Percentiles rank a stretch among this genome's conserved stretches.
Conservation (phyloP, 64 coral and sea anemone genomes). For the Exaiptasia diaphana region DNA sequence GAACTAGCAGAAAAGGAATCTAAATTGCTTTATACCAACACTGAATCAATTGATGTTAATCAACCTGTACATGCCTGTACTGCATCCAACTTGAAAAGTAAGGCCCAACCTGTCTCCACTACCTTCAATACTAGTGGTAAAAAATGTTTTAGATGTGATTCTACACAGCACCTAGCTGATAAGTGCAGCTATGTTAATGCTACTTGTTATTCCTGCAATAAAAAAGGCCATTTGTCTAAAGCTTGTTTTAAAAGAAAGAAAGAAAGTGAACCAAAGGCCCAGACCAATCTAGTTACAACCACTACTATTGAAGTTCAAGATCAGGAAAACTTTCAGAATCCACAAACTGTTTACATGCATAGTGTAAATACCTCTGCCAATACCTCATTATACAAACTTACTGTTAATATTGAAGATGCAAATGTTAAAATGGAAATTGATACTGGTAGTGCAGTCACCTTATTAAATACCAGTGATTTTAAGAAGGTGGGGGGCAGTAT, state of each 20-base stretch:
- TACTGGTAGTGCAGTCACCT: slow-evolving; percentile 46
- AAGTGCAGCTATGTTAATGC: slow-evolving; percentile 21
- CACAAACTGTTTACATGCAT: slow-evolving; percentile 39
- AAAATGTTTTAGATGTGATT: slow-evolving; percentile 56
- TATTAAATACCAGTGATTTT: slow-evolving; percentile 29
- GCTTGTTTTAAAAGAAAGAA: slow-evolving; percentile 50
- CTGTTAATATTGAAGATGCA: slow-evolving; percentile 16
- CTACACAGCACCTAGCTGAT: slow-evolving; percentile 48
- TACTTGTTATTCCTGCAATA: slow-evolving; percentile 46
- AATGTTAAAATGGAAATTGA: slow-evolving; percentile 52
- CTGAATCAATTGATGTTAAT: neutral
- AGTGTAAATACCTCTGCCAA: slow-evolving; percentile 8
- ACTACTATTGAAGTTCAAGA: neutral
- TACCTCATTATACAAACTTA: slow-evolving; percentile 44
- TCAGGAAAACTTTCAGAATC: neutral
- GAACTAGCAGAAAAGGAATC: slow-evolving; percentile 68
- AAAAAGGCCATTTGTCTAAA: slow-evolving; percentile 34
- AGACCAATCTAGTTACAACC: slow-evolving; percentile 39
- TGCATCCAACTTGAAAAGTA: neutral
- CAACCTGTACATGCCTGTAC: slow-evolving; percentile 29
- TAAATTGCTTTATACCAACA: neutral
- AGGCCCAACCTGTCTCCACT: neutral
- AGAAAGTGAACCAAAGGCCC: slow-evolving; percentile 1
- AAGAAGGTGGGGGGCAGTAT: slow-evolving; percentile 30
- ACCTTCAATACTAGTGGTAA: neutral